Conservation (phyloP, 1,140 invertebrate species). For the Gonioctena quinquepunctata region DNA sequence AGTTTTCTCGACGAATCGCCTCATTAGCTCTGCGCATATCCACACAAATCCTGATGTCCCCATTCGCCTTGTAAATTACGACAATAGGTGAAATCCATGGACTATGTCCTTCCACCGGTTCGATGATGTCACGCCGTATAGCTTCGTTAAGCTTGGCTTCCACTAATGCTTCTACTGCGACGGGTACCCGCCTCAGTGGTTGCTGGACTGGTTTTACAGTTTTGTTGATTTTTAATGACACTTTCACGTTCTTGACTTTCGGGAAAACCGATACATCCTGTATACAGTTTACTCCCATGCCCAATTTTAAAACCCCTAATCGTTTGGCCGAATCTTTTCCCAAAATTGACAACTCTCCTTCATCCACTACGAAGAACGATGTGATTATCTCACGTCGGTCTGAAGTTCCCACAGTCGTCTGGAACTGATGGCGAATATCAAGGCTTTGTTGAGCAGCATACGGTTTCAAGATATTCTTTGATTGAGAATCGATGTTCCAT, state of each 20-base stretch:
- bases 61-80: conserved; percentile 34
- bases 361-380: conserved; percentile 20
- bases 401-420: neutral
- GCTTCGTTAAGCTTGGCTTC: conserved; percentile 32
- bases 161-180: conserved; percentile 32
- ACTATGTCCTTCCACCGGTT: conserved; percentile 34
- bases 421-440: neutral
- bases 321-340: conserved; percentile 22
- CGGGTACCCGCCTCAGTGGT: conserved; percentile 33
- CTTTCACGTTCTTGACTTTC: conserved; percentile 38
- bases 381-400: neutral
- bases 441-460: neutral
- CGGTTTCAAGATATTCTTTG: neutral
- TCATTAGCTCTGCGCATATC: conserved; percentile 43
- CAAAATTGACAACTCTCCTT: conserved; percentile 23
- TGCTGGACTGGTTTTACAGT: conserved; percentile 40
- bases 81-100: conserved; percentile 44
- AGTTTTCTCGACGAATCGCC: conserved; percentile 41
- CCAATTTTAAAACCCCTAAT: conserved; percentile 20
- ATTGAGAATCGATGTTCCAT: conserved; percentile 4
- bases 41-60: conserved; percentile 44
- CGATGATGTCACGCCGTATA: conserved; percentile 36
- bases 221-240: too few species aligned
- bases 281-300: conserved; percentile 12
- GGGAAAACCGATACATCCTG: conserved; percentile 19